Base-by-base conservation (phyloP, 2,797 vertebrate genomes). In the Gadopsis marmoratus region DNA sequence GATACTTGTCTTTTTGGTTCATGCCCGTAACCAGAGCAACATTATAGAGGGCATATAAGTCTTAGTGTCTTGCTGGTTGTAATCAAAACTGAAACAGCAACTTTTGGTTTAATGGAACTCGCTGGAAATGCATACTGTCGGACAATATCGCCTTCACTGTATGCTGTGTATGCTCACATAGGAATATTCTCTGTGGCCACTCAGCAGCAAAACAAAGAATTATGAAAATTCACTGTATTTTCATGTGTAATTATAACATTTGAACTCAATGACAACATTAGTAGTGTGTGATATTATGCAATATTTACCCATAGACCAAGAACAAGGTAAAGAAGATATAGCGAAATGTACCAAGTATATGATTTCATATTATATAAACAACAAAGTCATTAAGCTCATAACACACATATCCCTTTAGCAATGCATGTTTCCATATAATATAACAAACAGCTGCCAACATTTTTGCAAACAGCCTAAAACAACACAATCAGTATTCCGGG, bases 401-500 rank as follows among this genome's bases (percentile, higher is more conserved):
- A 48, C 4, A 23, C 8, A 48, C 3, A 37, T n/a, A 26, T 10
- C 29, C 35, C 14, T 3, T 51, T 50, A 43, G 11, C 26, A 35
- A 17, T 11, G 1, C 6, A 50, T 31, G 12, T 51, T 41, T 2
- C 43, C 1, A 35, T 45, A 1, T 23, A 17, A 21, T 58, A 29
- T 47, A n/a, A 59, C 11, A 55, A 55, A 65, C 31, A 35, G 54
- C 37, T 47, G 62, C 29, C 55, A 43, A 50, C n/a, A 53, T 66
- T 74, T 74, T 65, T 65, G 9, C 35, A 62, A 48, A 60, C 11
- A 33, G 54, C 35, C 47, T 67, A 58, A 63, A 78, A 68, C 5
- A 43, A 55, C 41, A 43, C 35, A 47, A 3, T 58, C 58, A 17
- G 63, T 66, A 12, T 26, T 19, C 33, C 55, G n/a, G 74, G 78